Evolutionary conservation across 1,140 invertebrate genomes (phyloP).

Genomic region (Patella vulgata): DNA sequence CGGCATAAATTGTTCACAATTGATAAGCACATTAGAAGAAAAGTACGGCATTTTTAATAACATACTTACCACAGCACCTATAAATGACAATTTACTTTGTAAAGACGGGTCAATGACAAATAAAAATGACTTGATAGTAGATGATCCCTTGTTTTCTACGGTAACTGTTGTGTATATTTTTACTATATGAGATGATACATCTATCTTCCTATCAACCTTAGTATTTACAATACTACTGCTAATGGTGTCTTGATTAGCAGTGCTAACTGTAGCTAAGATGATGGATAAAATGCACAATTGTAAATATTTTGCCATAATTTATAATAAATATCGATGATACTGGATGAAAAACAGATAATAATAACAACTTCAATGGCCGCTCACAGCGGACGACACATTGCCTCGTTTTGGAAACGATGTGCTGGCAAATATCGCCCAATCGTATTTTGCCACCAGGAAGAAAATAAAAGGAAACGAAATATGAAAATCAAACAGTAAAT

Average conservation of each 20-base stretch:
- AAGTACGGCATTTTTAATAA: no score
- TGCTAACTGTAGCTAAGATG: constrained; percentile 40
- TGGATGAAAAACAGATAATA: constrained; percentile 5
- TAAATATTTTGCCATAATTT: constrained; percentile 19
- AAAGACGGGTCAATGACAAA: constrained; percentile 76
- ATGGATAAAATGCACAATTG: constrained; percentile 15
- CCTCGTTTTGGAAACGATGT: constrained; percentile 10
- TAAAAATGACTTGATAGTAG: constrained; percentile 76
- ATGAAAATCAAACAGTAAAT: no score
- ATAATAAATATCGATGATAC: constrained; percentile 12
- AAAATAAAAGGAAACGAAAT: no score
- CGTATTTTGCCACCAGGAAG: no score
- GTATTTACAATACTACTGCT: constrained; percentile 71
- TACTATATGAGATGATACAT: constrained; percentile 87
- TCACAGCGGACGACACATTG: constrained; percentile 10
- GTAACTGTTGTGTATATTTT: constrained; percentile 83
- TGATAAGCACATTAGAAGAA: no score
- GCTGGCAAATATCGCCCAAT: constrained; percentile 15
- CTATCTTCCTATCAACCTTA: constrained; percentile 86
- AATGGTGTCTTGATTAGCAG: constrained; percentile 48
- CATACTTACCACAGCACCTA: constrained; percentile 72
- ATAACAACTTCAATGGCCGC: background rate
- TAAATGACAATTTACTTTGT: constrained; percentile 77
- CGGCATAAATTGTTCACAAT: no score
- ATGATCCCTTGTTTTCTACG: constrained; percentile 82